Evolutionary conservation across 2,888 invertebrate species (phyloP).

Genomic region (Calephelis perditalis): DNA sequence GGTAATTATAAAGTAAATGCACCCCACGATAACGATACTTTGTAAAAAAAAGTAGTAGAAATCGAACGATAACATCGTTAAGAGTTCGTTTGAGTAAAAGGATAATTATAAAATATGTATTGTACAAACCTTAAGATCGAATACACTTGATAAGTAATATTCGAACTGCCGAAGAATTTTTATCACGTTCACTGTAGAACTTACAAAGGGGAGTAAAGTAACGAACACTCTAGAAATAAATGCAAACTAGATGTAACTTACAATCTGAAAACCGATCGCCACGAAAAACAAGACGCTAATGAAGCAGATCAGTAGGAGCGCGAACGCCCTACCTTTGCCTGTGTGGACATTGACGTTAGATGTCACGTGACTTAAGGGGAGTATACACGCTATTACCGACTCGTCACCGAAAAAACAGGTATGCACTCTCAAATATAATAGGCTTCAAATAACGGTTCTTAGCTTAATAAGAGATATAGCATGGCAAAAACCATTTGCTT

Average conservation of each 20-base stretch:
- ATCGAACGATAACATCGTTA: conserved; percentile 5
- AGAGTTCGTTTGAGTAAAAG: not conserved
- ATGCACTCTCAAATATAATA: not conserved
- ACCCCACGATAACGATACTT: too few species aligned
- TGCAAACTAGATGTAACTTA: too few species aligned
- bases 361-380: not conserved
- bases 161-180: not conserved
- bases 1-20: not conserved
- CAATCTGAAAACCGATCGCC: not conserved
- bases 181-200: not conserved
- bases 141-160: not conserved
- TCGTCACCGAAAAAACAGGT: not conserved
- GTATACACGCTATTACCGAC: not conserved
- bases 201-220: not conserved
- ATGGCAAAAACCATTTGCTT: too few species aligned
- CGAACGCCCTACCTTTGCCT: too few species aligned
- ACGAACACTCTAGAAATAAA: too few species aligned
- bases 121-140: not conserved
- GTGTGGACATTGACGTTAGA: too few species aligned
- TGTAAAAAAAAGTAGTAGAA: too few species aligned
- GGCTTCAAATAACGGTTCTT: not conserved
- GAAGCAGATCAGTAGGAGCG: not conserved
- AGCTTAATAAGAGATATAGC: too few species aligned
- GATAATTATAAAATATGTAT: not conserved
- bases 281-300: conserved; percentile 4